phyloP scores from a whole-genome alignment of 2,797 vertebrate species.

The Enteromius argenteus region DNA sequence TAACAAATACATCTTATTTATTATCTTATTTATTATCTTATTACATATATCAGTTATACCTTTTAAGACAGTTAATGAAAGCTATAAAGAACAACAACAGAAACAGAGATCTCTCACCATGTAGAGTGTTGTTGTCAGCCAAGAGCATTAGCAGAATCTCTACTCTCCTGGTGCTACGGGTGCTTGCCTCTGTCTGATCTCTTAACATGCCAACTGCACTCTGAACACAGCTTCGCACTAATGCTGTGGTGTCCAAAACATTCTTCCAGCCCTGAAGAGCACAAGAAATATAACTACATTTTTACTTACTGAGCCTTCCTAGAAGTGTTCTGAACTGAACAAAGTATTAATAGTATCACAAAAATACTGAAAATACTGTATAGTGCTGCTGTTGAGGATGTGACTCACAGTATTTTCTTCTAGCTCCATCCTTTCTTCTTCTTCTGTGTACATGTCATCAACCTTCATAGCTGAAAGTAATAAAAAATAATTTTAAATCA shows the following conservation, averaged over 20 bases:
- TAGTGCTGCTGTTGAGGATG: background rate
- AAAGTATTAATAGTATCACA: background rate
- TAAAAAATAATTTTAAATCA: conserved; percentile 1
- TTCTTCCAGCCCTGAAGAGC: conserved; percentile 60
- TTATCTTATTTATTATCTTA: too few relatives aligned
- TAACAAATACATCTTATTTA: background rate
- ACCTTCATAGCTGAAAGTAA: conserved; percentile 74
- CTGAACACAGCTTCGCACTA: conserved; percentile 91
- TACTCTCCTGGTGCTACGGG: conserved; percentile 84
- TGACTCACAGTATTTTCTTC: conserved; percentile 69
- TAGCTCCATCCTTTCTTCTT: conserved; percentile 57
- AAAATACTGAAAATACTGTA: background rate
- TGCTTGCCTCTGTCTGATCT: conserved; percentile 76
- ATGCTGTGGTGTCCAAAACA: conserved; percentile 85
- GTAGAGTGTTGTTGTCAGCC: conserved; percentile 69
- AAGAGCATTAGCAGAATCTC: conserved; percentile 87
- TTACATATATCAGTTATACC: background rate
- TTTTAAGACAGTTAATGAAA: conserved; percentile 25
- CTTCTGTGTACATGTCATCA: conserved; percentile 70
- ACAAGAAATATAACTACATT: background rate
- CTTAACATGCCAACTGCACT: conserved; percentile 88
- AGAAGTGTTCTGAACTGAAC: background rate
- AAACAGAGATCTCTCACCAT: conserved; percentile 69
- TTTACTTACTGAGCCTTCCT: background rate
- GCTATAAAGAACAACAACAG: background rate